Conservation (phyloP, 2,113 vertebrate genomes). For the Malaclemys terrapin region DNA sequence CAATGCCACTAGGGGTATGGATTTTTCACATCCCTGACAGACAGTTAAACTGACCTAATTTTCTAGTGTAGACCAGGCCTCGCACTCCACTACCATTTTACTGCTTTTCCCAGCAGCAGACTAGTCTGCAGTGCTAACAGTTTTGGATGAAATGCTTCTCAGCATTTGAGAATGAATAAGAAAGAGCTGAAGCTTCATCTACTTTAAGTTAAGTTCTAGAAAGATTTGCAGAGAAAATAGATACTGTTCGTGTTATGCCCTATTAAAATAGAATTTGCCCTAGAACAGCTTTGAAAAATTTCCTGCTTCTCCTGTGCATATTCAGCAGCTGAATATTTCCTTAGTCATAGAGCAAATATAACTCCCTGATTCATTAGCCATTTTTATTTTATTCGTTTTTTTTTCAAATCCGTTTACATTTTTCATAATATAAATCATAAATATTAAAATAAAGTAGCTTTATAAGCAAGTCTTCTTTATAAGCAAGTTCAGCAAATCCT, state of each 20-base stretch:
- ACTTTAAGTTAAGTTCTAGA: background rate
- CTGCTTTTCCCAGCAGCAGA: background rate
- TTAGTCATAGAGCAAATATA: background rate
- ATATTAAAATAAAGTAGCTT: background rate
- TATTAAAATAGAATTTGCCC: background rate
- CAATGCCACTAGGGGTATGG: too few species aligned
- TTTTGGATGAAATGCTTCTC: background rate
- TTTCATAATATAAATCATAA: background rate
- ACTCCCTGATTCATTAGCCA: background rate
- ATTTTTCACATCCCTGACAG: too few species aligned
- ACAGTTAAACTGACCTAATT: too few species aligned
- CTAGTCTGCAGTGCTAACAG: background rate
- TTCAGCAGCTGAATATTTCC: background rate
- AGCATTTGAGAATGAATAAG: background rate
- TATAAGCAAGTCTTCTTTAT: constrained; percentile 16
- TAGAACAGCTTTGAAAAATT: background rate
- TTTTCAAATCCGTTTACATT: background rate
- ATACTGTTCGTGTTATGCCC: background rate
- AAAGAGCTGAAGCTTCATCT: background rate
- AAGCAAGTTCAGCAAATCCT: background rate
- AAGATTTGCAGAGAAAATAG: background rate
- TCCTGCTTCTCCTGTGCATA: background rate
- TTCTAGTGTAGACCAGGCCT: too few species aligned
- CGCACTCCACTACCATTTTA: background rate
- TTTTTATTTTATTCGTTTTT: background rate